Evolutionary conservation across 2,888 invertebrate genomes (phyloP), one percentile per base, ranked within the genome.

Genomic region (Stramonita haemastoma): DNA sequence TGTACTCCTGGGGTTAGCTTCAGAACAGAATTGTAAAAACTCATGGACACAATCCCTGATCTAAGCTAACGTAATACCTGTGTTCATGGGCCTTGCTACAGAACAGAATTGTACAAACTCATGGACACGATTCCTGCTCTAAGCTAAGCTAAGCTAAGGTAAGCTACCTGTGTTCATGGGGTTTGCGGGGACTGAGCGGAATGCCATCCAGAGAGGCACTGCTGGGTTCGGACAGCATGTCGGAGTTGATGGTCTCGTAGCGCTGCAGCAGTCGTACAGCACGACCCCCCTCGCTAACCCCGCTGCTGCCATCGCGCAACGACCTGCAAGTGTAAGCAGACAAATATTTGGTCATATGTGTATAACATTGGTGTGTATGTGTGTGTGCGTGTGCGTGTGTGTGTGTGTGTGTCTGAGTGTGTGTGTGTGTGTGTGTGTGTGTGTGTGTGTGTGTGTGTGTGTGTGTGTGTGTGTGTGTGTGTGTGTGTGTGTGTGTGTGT

Each of bases 191-290:
- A 46, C 93, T 94, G 86, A 94, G 91, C 0, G 93, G 93, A 13
- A 92, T 87, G 6, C 93, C 93, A 56, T 94, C 94, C 88, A 94
- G 88, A 26, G 94, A 94, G 22, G 93, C 94, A 15, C 92, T 93
- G 88, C 94, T 94, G 1, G 93, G 93, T n/a, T 94, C 94, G 0
- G 94, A 94, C 90, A 94, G 93, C 70, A 93, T 91, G 90, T 94
- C 94, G 17, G 94, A 94, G 90, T 94, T 93, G 87, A 94, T 93
- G 26, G 94, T 94, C 88, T 94, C 94, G 90, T 93, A 94, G 29
- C 93, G 91, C 87, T 93, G 93, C 73, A 92, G 66, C 5, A 93
- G 91, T 70, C 93, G 92, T 46, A 93, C 92, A 22, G 93, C 87
- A 60, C 93, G 89, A 0, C 89, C 89, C 5, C 73, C 60, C 22